Conservation (phyloP, 2,888 invertebrate genomes). For the Gymnosoma rotundatum region DNA sequence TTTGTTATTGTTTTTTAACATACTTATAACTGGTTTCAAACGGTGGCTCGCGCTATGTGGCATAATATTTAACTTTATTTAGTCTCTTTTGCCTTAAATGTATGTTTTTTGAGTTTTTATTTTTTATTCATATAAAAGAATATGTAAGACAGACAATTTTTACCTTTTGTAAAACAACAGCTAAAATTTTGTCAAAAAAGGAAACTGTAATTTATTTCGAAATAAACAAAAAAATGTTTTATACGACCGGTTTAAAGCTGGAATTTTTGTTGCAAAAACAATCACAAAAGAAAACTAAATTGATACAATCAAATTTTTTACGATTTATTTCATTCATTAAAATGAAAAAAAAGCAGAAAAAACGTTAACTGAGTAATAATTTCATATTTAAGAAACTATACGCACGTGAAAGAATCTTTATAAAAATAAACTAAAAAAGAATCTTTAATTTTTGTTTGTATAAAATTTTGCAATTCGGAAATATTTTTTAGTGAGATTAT, state of each 20-base stretch:
- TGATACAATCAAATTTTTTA: slow-evolving; percentile 8
- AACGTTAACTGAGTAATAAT: too few relatives aligned
- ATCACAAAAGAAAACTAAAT: slow-evolving; percentile 1
- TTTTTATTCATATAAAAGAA: slow-evolving; percentile 16
- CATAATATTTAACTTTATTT: slow-evolving; percentile 9
- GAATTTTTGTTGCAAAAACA: slow-evolving; percentile 13
- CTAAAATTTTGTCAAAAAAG: slow-evolving; percentile 32
- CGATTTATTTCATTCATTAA: slow-evolving; percentile 42
- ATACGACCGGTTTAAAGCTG: slow-evolving; percentile 32
- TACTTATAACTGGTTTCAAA: slow-evolving; percentile 22
- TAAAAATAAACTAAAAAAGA: background rate
- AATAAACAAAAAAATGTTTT: slow-evolving; percentile 13
- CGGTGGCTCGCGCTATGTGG: background rate
- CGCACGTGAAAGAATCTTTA: background rate
- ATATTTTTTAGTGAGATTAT: too few relatives aligned
- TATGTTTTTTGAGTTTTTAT: slow-evolving; percentile 1
- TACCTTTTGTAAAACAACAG: too few relatives aligned
- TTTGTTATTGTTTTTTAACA: background rate
- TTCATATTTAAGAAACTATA: background rate
- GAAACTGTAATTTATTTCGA: slow-evolving; percentile 35
- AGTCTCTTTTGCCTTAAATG: slow-evolving; percentile 10
- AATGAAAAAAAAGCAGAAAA: background rate
- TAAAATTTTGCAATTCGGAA: too few relatives aligned
- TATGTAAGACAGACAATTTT: slow-evolving; percentile 4
- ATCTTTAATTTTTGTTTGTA: too few relatives aligned